These are phyloP conservation scores for Melikaiella ostensackeni DNA, from an alignment of 2,888 invertebrate species.

Conservation along the genomic window DNA sequence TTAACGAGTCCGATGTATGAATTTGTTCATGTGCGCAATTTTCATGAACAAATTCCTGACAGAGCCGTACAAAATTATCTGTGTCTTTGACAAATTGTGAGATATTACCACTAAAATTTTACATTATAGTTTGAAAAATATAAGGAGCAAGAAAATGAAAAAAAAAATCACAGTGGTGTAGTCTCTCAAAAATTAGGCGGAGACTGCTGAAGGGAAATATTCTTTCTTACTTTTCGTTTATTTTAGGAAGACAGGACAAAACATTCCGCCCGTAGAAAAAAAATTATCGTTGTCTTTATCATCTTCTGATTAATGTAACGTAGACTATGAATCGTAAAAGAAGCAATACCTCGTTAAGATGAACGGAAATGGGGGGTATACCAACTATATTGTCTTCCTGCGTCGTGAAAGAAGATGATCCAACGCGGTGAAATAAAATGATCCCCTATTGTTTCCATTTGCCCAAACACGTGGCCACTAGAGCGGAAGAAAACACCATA, in stretches of 20 bases:
- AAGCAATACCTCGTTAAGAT: conserved; percentile 4
- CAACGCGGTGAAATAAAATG: conserved; percentile 25
- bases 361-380: conserved; percentile 7
- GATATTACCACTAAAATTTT: too few relatives aligned
- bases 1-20: too few relatives aligned
- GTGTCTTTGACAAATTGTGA: too few relatives aligned
- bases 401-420: conserved; percentile 1
- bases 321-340: conserved; percentile 32
- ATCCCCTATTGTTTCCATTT: neutral
- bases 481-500: conserved; percentile 21
- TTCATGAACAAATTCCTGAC: too few relatives aligned
- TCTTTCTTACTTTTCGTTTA: neutral
- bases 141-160: too few relatives aligned
- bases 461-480: neutral
- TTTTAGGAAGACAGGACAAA: neutral
- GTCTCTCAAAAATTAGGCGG: too few relatives aligned
- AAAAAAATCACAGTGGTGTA: too few relatives aligned
- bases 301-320: conserved; percentile 23
- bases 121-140: too few relatives aligned
- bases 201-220: neutral
- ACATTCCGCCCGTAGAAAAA: neutral
- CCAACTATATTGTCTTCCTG: neutral
- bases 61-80: too few relatives aligned
- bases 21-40: too few relatives aligned
- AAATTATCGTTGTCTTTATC: conserved; percentile 15